Conservation (phyloP, 2,113 vertebrate genomes). For the Azemiops feae region DNA sequence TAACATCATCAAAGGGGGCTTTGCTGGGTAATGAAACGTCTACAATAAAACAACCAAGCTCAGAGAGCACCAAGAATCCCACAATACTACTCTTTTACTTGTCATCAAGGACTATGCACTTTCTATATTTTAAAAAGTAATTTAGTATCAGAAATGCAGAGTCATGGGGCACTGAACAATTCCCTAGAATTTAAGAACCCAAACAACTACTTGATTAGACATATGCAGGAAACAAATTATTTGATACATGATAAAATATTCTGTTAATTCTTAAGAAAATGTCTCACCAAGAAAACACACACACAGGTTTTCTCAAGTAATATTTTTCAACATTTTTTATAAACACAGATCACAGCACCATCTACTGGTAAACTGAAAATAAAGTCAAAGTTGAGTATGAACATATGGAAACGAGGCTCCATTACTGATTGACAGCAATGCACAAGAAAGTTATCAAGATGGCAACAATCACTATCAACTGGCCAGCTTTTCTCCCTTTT, state of each 20-base stretch:
- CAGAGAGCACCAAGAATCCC: not conserved
- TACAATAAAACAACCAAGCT: not conserved
- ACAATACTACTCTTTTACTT: not conserved
- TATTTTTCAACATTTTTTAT: not conserved
- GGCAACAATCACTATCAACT: not conserved
- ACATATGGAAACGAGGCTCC: not conserved
- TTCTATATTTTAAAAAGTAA: not conserved
- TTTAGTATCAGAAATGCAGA: not conserved
- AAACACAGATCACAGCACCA: conserved; percentile 49
- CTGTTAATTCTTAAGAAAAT: not conserved
- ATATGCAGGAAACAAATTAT: not conserved
- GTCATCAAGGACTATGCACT: not conserved
- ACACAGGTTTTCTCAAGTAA: not conserved
- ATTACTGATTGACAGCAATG: not conserved
- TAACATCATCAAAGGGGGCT: not conserved
- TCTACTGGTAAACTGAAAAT: conserved; percentile 37
- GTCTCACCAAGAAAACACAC: not conserved
- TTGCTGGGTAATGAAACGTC: not conserved
- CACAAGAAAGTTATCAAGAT: not conserved
- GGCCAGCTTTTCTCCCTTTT: too few relatives aligned
- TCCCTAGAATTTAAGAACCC: not conserved
- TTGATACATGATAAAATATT: not conserved
- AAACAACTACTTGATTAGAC: not conserved
- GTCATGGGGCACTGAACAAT: not conserved
- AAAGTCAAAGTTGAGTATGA: not conserved